Base-by-base conservation (phyloP, 2,888 invertebrate genomes). In the Drosophila atripex region DNA sequence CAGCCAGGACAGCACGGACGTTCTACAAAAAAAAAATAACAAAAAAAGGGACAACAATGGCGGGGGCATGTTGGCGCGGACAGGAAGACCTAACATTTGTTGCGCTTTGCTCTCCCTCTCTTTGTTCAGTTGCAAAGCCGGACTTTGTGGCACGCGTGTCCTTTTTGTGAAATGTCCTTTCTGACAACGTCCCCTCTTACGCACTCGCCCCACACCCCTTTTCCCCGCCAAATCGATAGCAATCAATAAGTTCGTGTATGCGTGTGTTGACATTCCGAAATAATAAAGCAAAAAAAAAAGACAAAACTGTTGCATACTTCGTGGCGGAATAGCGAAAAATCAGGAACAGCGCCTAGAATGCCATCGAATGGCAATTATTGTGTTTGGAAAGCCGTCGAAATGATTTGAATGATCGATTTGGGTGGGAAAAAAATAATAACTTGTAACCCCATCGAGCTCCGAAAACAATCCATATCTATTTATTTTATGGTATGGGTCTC, bases 181-280 rank as follows among this genome's bases (percentile, higher is more conserved):
- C 54, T 9, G 16, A 25, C 16, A 30, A 21, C 30, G 47, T 21
- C 58, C 68, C 60, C 60, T 60, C 25, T 47, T 41, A 51, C 65
- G 43, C 23, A 59, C 11, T 8, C 35, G 11, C 39, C 30, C 39
- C 35, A 23, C 41, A 38, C 58, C 39, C 58, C 65, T 21, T 43
- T 43, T 50, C 66, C 57, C 30, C 45, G 50, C 43, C 63, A 46
- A 80, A 86, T 80, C 80, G 71, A 80, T 80, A 80, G 75, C 86
- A 86, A 80, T 80, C 80, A 86, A 80, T 80, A 86, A 66, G 59
- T 58, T 53, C 49, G n/a, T 35, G 35, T 35, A 14, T 35, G n/a
- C 32, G 32, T 32, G 32, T 32, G 32, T 7, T 35, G 8, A 69
- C 49, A 68, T 41, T 58, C 32, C 12, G 5, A 12, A 12, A 12